Conservation (phyloP, 30 jellyfish, hydroid and myxozoan genomes). For the Aurelia sp. region DNA sequence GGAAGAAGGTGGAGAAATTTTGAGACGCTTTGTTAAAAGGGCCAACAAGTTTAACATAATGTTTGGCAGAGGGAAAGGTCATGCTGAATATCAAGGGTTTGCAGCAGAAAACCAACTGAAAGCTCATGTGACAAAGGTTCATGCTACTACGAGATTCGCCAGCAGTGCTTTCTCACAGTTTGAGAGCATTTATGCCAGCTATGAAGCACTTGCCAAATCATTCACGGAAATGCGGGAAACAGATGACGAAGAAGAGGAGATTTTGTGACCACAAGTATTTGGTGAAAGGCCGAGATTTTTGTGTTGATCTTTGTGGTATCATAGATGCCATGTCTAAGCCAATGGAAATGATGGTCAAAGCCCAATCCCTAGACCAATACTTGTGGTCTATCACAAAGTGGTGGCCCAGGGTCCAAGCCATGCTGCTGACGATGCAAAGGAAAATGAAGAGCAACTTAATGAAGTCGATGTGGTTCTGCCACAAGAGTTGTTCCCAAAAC, state of each 20-base stretch:
- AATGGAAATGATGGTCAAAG: slow-evolving; percentile 51
- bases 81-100: slow-evolving; percentile 41
- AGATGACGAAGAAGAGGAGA: slow-evolving; percentile 51
- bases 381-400: slow-evolving; percentile 42
- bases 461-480: slow-evolving; percentile 22
- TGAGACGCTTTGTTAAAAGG: slow-evolving; percentile 21
- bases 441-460: slow-evolving; percentile 17
- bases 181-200: slow-evolving; percentile 30
- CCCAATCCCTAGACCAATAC: slow-evolving; percentile 38
- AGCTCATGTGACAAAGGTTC: slow-evolving; percentile 31
- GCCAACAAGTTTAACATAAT: slow-evolving; percentile 41
- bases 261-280: too few relatives aligned
- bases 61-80: slow-evolving; percentile 63
- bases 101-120: slow-evolving; percentile 37
- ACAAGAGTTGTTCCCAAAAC: slow-evolving; percentile 24
- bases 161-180: slow-evolving; percentile 50
- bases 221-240: slow-evolving; percentile 24
- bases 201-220: slow-evolving; percentile 46
- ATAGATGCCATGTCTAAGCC: slow-evolving; percentile 24
- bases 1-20: slow-evolving; percentile 45
- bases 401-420: slow-evolving; percentile 13
- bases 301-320: slow-evolving; percentile 36
- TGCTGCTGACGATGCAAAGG: slow-evolving; percentile 16
- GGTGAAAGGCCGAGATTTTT: slow-evolving; percentile 48
- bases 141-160: slow-evolving; percentile 26